Percentiles rank a stretch among this genome's conserved stretches.
These are phyloP conservation scores for Fulica atra DNA, from an alignment of 2,113 vertebrate genomes.

Conservation along the genomic window DNA sequence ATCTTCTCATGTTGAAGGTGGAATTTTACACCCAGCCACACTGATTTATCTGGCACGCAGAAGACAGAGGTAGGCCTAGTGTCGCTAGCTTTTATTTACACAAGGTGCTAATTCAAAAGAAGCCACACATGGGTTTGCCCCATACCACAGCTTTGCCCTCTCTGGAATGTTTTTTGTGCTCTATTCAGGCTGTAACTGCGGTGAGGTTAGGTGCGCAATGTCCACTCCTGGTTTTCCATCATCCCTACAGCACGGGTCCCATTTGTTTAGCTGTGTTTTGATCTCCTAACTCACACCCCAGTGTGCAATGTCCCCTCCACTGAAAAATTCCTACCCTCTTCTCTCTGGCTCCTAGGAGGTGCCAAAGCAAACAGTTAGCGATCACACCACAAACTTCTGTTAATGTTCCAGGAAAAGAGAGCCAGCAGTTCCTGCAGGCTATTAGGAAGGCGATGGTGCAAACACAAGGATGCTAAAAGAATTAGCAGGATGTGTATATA, in stretches of 20 bases:
- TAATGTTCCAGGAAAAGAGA: slow-evolving; percentile 55
- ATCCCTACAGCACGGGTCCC: neutral
- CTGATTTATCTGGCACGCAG: neutral
- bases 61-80: neutral
- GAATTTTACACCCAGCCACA: neutral
- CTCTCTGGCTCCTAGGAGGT: slow-evolving; percentile 38
- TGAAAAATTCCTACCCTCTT: slow-evolving; percentile 55
- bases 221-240: slow-evolving; percentile 25
- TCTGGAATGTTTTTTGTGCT: neutral
- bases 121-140: neutral
- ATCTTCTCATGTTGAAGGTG: neutral
- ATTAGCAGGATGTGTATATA: slow-evolving; percentile 31
- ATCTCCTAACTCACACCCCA: slow-evolving; percentile 52
- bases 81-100: neutral
- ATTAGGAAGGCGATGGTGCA: slow-evolving; percentile 32
- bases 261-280: slow-evolving; percentile 58
- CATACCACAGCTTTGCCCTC: neutral
- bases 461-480: slow-evolving; percentile 61
- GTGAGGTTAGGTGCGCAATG: neutral
- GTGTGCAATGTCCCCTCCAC: slow-evolving; percentile 3
- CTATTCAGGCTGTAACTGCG: neutral
- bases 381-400: slow-evolving; percentile 58
- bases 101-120: neutral
- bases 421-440: slow-evolving; percentile 31
- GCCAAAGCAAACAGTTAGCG: slow-evolving; percentile 54